A percentile compares a stretch with the other conserved stretches of the same genome.
Conservation (phyloP, 2,888 invertebrate species). For the Eilema caniola region DNA sequence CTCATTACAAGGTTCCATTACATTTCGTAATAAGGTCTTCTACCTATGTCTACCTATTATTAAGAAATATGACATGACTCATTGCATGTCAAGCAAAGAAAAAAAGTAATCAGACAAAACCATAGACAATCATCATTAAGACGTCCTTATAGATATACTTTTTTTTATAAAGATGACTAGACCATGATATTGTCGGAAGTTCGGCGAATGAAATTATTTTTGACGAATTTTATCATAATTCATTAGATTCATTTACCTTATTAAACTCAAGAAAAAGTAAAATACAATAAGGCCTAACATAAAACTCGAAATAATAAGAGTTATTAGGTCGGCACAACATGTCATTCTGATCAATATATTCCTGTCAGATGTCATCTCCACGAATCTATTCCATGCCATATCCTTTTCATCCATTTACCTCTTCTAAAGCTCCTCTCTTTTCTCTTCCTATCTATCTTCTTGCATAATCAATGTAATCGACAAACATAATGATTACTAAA, state of each 20-base stretch:
- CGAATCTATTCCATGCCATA: too few relatives aligned
- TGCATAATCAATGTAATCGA: background rate
- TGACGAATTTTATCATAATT: too few relatives aligned
- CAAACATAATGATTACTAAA: background rate
- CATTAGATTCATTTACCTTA: too few relatives aligned
- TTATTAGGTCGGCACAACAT: too few relatives aligned
- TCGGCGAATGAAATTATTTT: too few relatives aligned
- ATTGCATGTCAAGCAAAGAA: conserved; percentile 17
- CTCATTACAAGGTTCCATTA: background rate
- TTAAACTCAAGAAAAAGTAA: too few relatives aligned
- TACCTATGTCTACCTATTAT: background rate
- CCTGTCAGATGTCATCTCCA: too few relatives aligned
- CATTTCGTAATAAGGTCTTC: background rate
- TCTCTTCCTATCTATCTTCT: background rate
- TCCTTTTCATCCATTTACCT: too few relatives aligned
- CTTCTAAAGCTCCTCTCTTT: background rate
- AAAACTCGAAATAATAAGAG: too few relatives aligned
- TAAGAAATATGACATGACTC: background rate
- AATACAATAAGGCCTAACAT: too few relatives aligned
- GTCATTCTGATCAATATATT: too few relatives aligned
- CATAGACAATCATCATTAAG: conserved; percentile 5
- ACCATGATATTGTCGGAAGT: too few relatives aligned
- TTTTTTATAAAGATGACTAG: background rate
- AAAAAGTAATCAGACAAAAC: conserved; percentile 23
- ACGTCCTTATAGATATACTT: background rate